Evolutionary conservation across 2,888 invertebrate genomes (phyloP), one percentile per base, ranked within the genome.

Genomic region (Eupithecia vulgata): DNA sequence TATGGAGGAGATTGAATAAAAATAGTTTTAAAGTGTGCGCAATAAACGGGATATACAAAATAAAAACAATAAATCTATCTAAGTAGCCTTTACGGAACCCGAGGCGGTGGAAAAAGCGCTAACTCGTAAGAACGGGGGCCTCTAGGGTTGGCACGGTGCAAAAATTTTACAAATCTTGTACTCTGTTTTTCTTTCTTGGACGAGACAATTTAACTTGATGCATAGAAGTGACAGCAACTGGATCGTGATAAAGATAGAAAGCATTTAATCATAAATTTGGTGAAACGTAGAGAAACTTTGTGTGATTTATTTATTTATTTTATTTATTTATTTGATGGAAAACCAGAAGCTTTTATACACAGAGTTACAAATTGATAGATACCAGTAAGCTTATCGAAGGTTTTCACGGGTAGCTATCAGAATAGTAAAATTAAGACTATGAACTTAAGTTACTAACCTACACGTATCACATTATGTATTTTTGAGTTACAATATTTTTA

Each of bases 81-180:
- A 78, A 78, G 78, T 80, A 78, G 80, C 78, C 79, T 81, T 79
- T 76, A 75, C 76, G 77, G 76, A 66, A 75, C 78, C 70, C 75
- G 62, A 70, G 82, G 79, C 81, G 78, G 81, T 80, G 81, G 82
- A 86, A 88, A 89, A 88, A 88, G 82, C 82, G 87, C 88, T 85
- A 87, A 87, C 84, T 85, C 84, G 83, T 71, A 82, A 81, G 83
- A 82, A 81, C 79, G 71, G 69, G 76, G 40, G 34, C 30, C 30
- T 8, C 15, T 82, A 89, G 88, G 88, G 89, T 70, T 88, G 86
- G 7, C 73, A 67, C 59, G n/a, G 40, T 42, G 12, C 12, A 42
- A 34, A 42, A 52, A 64, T 40, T 42, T 61, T 7, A 13, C 25
- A 57, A 13, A 12, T 25, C 12, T 57, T 52, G 21, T 21, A 52